Conservation (phyloP, 2,888 invertebrate species). For the Empis stercorea region DNA sequence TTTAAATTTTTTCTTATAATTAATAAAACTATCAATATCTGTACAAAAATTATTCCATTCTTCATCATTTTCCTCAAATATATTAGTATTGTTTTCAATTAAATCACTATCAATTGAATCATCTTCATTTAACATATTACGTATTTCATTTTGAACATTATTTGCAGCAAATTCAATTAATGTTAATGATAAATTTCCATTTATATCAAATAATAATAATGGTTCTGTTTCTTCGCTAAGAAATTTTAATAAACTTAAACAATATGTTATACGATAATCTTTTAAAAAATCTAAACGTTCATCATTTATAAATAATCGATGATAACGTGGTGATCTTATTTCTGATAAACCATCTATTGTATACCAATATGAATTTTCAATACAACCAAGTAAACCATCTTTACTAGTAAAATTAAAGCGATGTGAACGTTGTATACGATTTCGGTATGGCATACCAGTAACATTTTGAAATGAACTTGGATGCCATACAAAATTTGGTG, state of each 20-base stretch:
- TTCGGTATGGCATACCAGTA: conserved; percentile 23
- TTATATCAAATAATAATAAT: conserved; percentile 27
- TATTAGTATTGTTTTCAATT: neutral
- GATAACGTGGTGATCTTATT: conserved; percentile 57
- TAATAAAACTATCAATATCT: neutral
- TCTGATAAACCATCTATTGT: conserved; percentile 24
- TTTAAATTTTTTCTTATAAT: neutral
- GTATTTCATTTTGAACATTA: conserved; percentile 41
- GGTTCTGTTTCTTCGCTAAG: too few relatives aligned
- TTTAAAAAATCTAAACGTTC: conserved; percentile 25
- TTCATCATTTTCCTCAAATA: neutral
- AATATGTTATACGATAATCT: conserved; percentile 69
- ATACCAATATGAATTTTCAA: conserved; percentile 29
- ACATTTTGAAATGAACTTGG: conserved; percentile 19
- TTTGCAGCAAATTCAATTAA: conserved; percentile 56
- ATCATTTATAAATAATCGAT: conserved; percentile 23
- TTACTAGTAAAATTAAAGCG: conserved; percentile 39
- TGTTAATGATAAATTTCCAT: conserved; percentile 43
- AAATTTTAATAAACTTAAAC: conserved; percentile 49
- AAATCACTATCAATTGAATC: too few relatives aligned
- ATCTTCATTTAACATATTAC: neutral
- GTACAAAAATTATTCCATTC: neutral
- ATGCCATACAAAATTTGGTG: conserved; percentile 64
- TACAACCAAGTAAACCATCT: conserved; percentile 34
- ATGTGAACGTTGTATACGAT: conserved; percentile 24